These are phyloP conservation scores for Trichomycterus rosablanca DNA, from an alignment of 2,113 vertebrate species.

Conservation along the genomic window DNA sequence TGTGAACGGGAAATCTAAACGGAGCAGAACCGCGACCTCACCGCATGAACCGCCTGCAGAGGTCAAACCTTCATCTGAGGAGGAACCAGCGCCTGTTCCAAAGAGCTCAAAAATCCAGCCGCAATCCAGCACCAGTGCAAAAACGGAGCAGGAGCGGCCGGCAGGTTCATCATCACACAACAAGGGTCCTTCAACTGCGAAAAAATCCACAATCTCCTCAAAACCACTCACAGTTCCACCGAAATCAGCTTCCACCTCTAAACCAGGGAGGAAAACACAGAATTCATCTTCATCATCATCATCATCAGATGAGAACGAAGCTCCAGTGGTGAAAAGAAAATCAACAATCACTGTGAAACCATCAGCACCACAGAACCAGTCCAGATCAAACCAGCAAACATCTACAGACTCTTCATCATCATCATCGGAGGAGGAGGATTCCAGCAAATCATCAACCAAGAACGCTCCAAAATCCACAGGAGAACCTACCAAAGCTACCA, in stretches of 20 bases:
- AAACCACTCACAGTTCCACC: background rate
- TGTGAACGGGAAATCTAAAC: conserved; percentile 1
- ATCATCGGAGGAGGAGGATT: background rate
- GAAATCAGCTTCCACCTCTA: background rate
- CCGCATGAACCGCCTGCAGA: background rate
- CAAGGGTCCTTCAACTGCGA: background rate
- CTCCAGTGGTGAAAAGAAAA: background rate
- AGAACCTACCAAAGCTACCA: background rate
- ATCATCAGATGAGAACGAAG: background rate
- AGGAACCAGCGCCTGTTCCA: background rate
- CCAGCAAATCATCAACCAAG: background rate
- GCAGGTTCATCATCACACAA: no score
- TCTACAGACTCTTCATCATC: background rate
- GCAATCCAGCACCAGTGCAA: no score
- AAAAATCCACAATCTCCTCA: background rate
- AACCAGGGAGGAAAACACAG: background rate
- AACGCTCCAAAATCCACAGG: background rate
- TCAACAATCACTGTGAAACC: background rate
- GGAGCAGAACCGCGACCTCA: background rate
- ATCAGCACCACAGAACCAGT: background rate
- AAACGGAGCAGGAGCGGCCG: no score
- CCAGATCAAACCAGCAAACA: background rate
- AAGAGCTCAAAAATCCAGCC: no score
- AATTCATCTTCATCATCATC: background rate
- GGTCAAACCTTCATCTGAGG: background rate